Base-by-base conservation (phyloP, 2,797 vertebrate species). In the Onychomys arenicola region DNA sequence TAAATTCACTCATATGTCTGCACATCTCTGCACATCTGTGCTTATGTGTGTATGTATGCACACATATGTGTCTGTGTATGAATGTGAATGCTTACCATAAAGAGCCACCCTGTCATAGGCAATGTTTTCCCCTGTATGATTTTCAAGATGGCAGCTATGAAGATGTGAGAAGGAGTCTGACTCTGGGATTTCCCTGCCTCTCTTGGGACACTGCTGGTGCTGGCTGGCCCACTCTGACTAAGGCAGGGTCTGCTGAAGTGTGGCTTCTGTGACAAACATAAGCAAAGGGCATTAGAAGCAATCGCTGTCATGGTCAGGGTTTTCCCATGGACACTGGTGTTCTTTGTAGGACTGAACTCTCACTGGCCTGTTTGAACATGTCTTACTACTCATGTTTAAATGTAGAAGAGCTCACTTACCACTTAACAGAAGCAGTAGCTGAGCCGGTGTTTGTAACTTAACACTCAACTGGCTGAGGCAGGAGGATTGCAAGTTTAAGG, bases 241-340 rank as follows among this genome's bases (percentile, higher is more conserved):
- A 55, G 21, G 75, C 25, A 14, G 23, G 17, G 9, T 59, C 52
- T 69, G 46, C 52, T 77, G 23, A 92, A 59, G 23, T 13, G 46
- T 34, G 0, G 37, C 7, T 4, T 75, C 57, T 27, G 43, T 57
- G 7, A 6, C 59, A 52, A 73, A 19, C 3, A 12, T 9, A 43
- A 40, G 7, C 2, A 34, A 4, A 71, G 27, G 10, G 0, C 0
- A 2, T 6, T 12, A 0, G 4, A 13, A 13, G n/a, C 0, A 0
- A 1, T 12, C 11, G 4, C 9, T 21, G 2, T 16, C 16, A 6
- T 21, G 27, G 19, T 21, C 37, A n/a, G 14, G 6, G 8, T 49
- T 76, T 84, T 49, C 65, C 0, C 34, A 0, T 13, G 23, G 23
- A 17, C 32, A 0, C 23, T 27, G 85, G 5, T 11, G 10, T 8